Evolutionary conservation across 2,113 vertebrate species (phyloP).

Genomic region (Mesoclemmys tuberculata): DNA sequence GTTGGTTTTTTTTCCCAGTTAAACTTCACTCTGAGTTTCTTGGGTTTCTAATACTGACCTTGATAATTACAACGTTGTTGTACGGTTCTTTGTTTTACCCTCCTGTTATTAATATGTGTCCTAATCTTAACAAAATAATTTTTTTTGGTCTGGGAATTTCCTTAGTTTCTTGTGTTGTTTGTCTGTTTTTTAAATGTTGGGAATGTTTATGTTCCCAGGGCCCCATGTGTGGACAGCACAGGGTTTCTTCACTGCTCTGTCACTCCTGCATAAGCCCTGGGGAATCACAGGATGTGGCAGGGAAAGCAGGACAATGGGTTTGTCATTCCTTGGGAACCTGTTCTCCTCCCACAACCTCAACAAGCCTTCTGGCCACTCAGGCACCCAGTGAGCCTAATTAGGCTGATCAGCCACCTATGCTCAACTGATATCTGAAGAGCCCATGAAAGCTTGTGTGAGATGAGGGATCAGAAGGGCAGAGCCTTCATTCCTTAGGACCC

Average conservation of each 20-base stretch:
- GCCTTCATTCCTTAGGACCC: neutral
- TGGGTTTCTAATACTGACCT: neutral
- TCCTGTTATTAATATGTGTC: slow-evolving; percentile 23
- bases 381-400: neutral
- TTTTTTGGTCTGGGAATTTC: neutral
- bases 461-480: neutral
- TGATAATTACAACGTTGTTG: slow-evolving; percentile 43
- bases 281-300: neutral
- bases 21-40: neutral
- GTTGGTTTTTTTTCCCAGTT: neutral
- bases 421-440: neutral
- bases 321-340: neutral
- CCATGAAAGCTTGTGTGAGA: neutral
- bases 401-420: neutral
- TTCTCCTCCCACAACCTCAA: neutral
- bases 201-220: neutral
- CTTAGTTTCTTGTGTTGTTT: neutral
- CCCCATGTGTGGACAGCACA: neutral
- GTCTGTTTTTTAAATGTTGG: neutral
- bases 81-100: slow-evolving; percentile 4
- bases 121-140: neutral
- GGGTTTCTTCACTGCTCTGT: neutral
- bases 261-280: neutral
- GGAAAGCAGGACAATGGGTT: neutral
- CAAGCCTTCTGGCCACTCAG: neutral